Conservation (phyloP, 2,888 invertebrate species). For the Acanthosoma haemorrhoidale region DNA sequence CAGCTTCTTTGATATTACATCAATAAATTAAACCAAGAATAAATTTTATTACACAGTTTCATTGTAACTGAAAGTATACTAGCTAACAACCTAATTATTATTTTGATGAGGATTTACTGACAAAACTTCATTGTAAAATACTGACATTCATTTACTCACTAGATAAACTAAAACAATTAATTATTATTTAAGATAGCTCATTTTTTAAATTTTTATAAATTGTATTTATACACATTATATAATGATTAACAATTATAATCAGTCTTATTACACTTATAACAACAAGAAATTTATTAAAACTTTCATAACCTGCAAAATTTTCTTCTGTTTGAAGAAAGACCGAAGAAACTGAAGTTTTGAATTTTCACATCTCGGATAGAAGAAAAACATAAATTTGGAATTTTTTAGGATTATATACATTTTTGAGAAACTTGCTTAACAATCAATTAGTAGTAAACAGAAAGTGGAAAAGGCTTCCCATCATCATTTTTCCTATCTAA, state of each 20-base stretch:
- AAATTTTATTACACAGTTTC: not conserved
- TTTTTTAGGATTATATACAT: no score
- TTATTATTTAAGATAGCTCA: not conserved
- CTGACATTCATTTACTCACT: not conserved
- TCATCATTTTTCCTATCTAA: no score
- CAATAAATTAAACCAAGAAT: not conserved
- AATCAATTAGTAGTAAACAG: no score
- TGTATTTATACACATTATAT: not conserved
- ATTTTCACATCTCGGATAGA: no score
- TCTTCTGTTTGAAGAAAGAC: no score
- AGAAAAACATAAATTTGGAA: no score
- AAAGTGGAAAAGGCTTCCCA: no score
- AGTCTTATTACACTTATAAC: slow-evolving; percentile 3
- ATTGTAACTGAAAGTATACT: slow-evolving; percentile 2
- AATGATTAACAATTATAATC: not conserved
- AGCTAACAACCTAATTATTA: not conserved
- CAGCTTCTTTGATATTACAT: not conserved
- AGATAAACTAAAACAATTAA: not conserved
- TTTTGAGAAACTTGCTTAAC: no score
- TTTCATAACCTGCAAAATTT: no score
- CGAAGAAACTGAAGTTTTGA: no score
- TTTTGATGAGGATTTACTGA: not conserved
- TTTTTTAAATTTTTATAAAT: not conserved
- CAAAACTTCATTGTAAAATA: no score
- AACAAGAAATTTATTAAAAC: no score